These are phyloP conservation scores for Calameuta filiformis DNA, from an alignment of 2,888 invertebrate species.

Conservation along the genomic window DNA sequence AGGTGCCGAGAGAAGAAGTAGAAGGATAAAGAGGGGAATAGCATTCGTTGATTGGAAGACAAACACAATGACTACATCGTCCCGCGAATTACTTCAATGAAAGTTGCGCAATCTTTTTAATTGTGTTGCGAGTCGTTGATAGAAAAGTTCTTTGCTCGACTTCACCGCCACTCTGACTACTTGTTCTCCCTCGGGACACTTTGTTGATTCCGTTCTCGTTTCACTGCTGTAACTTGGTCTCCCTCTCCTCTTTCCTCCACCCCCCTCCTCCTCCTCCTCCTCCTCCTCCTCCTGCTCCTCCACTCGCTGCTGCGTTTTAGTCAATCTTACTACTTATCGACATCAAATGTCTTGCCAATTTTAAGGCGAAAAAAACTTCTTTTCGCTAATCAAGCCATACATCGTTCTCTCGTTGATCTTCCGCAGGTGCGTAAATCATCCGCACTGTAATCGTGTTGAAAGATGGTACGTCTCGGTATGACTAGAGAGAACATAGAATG, in stretches of 20 bases:
- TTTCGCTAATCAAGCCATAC: no score
- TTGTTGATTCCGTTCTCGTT: slow-evolving; percentile 15
- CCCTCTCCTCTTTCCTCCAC: neutral
- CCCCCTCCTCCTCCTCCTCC: slow-evolving; percentile 8
- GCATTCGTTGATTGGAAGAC: slow-evolving; percentile 55
- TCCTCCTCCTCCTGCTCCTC: slow-evolving; percentile 14
- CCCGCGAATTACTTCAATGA: slow-evolving; percentile 10
- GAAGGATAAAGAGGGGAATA: slow-evolving; percentile 20
- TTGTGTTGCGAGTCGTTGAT: slow-evolving; percentile 57
- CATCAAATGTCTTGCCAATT: slow-evolving; percentile 41
- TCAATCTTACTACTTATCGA: slow-evolving; percentile 39
- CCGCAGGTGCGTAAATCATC: no score
- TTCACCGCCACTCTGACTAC: slow-evolving; percentile 5
- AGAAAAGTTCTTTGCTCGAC: slow-evolving; percentile 52
- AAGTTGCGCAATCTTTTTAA: slow-evolving; percentile 62
- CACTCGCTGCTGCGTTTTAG: slow-evolving; percentile 24
- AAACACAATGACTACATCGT: slow-evolving; percentile 39
- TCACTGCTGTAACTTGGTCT: slow-evolving; percentile 13
- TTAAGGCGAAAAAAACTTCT: slow-evolving; percentile 17
- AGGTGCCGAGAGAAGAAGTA: neutral
- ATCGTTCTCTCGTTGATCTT: no score
- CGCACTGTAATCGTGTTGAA: no score
- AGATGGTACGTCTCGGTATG: no score
- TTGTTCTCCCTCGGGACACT: neutral
- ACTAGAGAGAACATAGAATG: no score